phyloP scores from a whole-genome alignment of 2,888 invertebrate species.

The Agriopis aurantiaria region DNA sequence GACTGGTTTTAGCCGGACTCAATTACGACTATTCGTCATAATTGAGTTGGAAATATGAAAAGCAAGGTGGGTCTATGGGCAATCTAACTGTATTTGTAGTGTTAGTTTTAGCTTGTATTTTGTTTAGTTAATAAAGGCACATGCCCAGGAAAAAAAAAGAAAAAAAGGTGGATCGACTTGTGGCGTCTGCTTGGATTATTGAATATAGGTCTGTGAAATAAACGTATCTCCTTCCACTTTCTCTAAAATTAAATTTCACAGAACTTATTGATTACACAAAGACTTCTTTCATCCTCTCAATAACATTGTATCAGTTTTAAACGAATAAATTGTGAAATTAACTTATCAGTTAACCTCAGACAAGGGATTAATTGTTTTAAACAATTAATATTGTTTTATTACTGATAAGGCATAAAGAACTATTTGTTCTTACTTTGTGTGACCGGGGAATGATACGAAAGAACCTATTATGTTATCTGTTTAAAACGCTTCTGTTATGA shows the following conservation, averaged over 20 bases:
- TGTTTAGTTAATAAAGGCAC: no score
- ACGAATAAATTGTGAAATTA: conserved; percentile 28
- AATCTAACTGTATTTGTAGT: no score
- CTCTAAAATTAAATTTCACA: not conserved
- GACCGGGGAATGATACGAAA: not conserved
- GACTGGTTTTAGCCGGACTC: no score
- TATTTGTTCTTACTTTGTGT: conserved; percentile 33
- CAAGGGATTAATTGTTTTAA: conserved; percentile 37
- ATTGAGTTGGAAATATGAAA: no score
- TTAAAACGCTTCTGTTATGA: conserved; percentile 8
- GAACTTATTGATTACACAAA: conserved; percentile 9
- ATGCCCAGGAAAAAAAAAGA: no score
- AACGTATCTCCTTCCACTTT: not conserved
- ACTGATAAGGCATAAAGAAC: conserved; percentile 31
- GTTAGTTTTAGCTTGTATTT: no score
- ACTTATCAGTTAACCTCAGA: conserved; percentile 31
- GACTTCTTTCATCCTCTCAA: conserved; percentile 15
- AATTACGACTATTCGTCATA: no score
- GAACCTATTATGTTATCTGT: conserved; percentile 3
- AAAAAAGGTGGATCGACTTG: no score
- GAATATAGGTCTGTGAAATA: no score
- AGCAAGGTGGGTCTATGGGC: no score
- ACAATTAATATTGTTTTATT: conserved; percentile 37
- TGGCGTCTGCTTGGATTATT: no score
- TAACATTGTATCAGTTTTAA: conserved; percentile 36